Percentiles rank a stretch among this genome's conserved stretches.
These are phyloP conservation scores for Phodopus roborovskii DNA, from an alignment of 2,113 vertebrate species.

Conservation along the genomic window DNA sequence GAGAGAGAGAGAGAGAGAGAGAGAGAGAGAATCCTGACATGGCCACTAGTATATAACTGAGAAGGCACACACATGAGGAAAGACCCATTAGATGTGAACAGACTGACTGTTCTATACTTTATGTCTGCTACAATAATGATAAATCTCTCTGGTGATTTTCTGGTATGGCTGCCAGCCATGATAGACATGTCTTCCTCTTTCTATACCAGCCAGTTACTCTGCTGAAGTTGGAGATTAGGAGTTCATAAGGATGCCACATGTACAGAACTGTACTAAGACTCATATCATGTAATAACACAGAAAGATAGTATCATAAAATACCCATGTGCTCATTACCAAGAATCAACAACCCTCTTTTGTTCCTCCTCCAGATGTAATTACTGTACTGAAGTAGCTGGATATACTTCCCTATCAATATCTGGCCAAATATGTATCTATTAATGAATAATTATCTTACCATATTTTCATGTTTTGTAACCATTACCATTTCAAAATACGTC, in stretches of 20 bases:
- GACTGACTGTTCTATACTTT: constrained; percentile 27
- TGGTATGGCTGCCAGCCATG: background rate
- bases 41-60: constrained; percentile 8
- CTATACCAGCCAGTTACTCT: background rate
- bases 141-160: constrained; percentile 53
- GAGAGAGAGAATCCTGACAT: background rate
- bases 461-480: background rate
- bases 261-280: background rate
- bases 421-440: background rate
- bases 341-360: background rate
- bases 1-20: background rate
- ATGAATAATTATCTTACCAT: background rate
- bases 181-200: constrained; percentile 3
- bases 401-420: background rate
- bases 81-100: constrained; percentile 6
- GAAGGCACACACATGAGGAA: constrained; percentile 54
- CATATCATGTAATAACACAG: background rate
- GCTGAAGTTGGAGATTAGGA: background rate
- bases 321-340: background rate
- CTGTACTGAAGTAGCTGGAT: background rate
- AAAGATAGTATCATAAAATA: background rate
- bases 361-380: background rate
- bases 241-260: background rate
- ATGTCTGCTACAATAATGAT: constrained; percentile 19
- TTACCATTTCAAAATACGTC: background rate